A percentile compares a stretch with the other conserved stretches of the same genome.
Evolutionary conservation across 2,113 vertebrate species (phyloP).

Genomic region (Phaethon lepturus): DNA sequence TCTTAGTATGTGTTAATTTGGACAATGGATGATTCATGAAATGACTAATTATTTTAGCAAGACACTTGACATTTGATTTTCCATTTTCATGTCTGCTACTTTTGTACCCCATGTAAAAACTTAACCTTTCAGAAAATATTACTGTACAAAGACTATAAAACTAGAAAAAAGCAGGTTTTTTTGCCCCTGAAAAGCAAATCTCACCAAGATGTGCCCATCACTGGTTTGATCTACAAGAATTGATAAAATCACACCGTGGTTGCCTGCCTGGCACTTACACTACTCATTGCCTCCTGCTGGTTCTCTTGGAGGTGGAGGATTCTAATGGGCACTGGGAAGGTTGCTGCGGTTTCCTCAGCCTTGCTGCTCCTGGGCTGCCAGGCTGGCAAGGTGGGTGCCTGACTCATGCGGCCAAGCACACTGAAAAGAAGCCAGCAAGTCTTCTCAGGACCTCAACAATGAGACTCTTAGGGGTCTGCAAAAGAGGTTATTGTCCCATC

Average conservation of each 20-base stretch:
- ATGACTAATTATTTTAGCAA: background rate
- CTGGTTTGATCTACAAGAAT: background rate
- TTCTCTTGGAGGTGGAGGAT: background rate
- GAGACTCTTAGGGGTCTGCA: background rate
- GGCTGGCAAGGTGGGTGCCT: background rate
- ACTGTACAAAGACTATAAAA: background rate
- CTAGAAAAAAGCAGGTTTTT: background rate
- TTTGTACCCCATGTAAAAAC: background rate
- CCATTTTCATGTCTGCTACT: background rate
- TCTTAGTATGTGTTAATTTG: background rate
- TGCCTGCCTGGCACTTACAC: background rate
- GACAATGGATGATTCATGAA: background rate
- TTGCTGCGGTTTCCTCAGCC: background rate
- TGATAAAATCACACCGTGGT: background rate
- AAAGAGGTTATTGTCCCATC: background rate
- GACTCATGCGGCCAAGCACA: fast-evolving
- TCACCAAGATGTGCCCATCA: background rate
- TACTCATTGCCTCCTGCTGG: background rate
- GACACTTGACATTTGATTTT: background rate
- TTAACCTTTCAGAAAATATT: background rate
- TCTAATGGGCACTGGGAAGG: background rate
- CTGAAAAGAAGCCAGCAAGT: background rate
- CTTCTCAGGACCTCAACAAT: background rate
- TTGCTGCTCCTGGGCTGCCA: background rate
- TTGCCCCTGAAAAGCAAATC: background rate